Evolutionary conservation across 1,140 invertebrate species (phyloP).

Genomic region (Achatina immaculata): DNA sequence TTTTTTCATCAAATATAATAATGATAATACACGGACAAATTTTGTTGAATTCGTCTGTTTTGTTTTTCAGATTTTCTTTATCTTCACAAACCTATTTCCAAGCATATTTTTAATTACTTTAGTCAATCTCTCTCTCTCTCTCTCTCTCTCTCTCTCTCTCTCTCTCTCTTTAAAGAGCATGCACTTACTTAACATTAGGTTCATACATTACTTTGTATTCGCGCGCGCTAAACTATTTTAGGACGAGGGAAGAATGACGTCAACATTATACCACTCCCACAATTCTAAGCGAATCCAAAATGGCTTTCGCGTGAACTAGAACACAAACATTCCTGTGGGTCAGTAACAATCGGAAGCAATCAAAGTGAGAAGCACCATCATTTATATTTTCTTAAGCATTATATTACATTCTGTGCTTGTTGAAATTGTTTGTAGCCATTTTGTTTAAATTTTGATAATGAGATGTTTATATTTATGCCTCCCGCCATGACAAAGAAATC

Average conservation of each 20-base stretch:
- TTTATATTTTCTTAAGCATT: not conserved
- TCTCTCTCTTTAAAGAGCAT: no score
- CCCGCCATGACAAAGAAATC: constrained; percentile 31
- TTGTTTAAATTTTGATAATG: not conserved
- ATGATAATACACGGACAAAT: no score
- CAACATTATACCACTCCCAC: constrained; percentile 35
- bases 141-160: no score
- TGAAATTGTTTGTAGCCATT: constrained; percentile 2
- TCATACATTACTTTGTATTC: not conserved
- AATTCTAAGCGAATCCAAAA: constrained; percentile 20
- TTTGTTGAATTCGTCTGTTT: no score
- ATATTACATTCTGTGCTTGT: not conserved
- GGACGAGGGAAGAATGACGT: constrained; percentile 27
- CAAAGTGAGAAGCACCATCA: constrained; percentile 17
- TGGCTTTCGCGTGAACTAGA: constrained; percentile 15
- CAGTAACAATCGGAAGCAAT: constrained; percentile 30
- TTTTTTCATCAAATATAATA: no score
- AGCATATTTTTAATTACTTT: no score
- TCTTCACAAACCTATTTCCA: no score
- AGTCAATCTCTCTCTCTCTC: no score
- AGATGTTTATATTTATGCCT: constrained; percentile 12
- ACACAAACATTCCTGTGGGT: constrained; percentile 31
- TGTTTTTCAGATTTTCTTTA: no score
- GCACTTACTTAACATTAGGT: no score
- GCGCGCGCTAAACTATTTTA: constrained; percentile 21